These are phyloP conservation scores for Leptobrachium ailaonicum DNA, from an alignment of 2,113 vertebrate species.

Conservation along the genomic window DNA sequence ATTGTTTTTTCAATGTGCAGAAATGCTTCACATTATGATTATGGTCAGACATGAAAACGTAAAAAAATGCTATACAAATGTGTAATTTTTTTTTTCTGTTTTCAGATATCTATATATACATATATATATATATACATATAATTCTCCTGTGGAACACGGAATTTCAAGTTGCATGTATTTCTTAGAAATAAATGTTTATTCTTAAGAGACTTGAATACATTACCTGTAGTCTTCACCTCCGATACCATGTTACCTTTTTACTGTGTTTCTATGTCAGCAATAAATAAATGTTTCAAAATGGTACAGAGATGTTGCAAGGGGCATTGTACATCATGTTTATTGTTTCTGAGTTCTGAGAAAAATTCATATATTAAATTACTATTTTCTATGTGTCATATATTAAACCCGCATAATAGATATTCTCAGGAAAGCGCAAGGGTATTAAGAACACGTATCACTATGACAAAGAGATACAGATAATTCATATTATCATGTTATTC, in stretches of 20 bases:
- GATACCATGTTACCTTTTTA: slow-evolving; percentile 47
- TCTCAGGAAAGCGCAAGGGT: background rate
- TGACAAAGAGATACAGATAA: too few species aligned
- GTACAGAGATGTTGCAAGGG: slow-evolving; percentile 20
- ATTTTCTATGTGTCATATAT: slow-evolving; percentile 32
- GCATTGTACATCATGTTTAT: slow-evolving; percentile 18
- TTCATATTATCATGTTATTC: too few species aligned
- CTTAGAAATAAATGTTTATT: slow-evolving; percentile 55
- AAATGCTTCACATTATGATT: slow-evolving; percentile 65
- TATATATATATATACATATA: slow-evolving; percentile 53
- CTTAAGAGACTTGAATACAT: slow-evolving; percentile 59
- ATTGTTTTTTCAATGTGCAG: slow-evolving; percentile 70
- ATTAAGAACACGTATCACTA: background rate
- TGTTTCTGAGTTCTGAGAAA: slow-evolving; percentile 28
- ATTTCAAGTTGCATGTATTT: slow-evolving; percentile 60
- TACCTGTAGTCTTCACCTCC: slow-evolving; percentile 51
- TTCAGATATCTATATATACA: background rate
- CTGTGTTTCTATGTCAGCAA: slow-evolving; percentile 51
- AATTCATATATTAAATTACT: slow-evolving; percentile 11
- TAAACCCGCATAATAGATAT: slow-evolving; percentile 12
- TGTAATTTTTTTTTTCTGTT: slow-evolving; percentile 39
- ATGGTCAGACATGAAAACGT: slow-evolving; percentile 54
- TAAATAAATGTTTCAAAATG: slow-evolving; percentile 49
- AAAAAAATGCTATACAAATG: slow-evolving; percentile 50
- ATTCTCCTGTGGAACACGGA: slow-evolving; percentile 52